A percentile compares a stretch with the other conserved stretches of the same genome.
phyloP scores from a whole-genome alignment of 2,888 invertebrate species.

The Polyommatus icarus region DNA sequence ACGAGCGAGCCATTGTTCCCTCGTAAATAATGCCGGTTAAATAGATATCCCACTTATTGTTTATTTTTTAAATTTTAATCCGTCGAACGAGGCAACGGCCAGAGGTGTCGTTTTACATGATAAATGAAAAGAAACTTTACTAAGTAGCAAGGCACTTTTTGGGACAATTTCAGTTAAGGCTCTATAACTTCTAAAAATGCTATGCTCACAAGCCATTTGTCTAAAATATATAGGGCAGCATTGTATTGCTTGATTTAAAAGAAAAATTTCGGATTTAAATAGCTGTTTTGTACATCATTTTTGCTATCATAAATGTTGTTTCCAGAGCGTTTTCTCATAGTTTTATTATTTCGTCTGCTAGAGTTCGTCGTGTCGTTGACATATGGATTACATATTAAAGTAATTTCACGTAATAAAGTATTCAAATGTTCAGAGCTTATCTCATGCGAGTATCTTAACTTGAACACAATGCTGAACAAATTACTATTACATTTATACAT shows the following conservation, averaged over 20 bases:
- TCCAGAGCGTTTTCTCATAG: neutral
- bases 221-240: too few species aligned
- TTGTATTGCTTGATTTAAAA: too few species aligned
- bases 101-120: neutral
- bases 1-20: slow-evolving; percentile 69
- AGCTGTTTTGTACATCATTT: neutral
- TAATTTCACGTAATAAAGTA: neutral
- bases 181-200: too few species aligned
- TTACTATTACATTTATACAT: neutral
- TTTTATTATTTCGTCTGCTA: neutral
- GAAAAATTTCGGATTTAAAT: neutral
- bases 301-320: neutral
- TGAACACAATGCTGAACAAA: neutral
- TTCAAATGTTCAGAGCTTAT: neutral
- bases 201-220: too few species aligned
- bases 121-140: too few species aligned
- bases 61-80: slow-evolving; percentile 17
- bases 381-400: neutral
- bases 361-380: neutral
- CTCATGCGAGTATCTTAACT: neutral
- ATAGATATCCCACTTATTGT: slow-evolving; percentile 29
- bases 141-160: too few species aligned
- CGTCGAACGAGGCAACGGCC: neutral
- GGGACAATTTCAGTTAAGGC: too few species aligned
- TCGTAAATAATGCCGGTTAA: slow-evolving; percentile 37